Evolutionary conservation across 2,797 vertebrate genomes (phyloP), one percentile per base, ranked within the genome.

Genomic region (Coccyzus lansbergi): DNA sequence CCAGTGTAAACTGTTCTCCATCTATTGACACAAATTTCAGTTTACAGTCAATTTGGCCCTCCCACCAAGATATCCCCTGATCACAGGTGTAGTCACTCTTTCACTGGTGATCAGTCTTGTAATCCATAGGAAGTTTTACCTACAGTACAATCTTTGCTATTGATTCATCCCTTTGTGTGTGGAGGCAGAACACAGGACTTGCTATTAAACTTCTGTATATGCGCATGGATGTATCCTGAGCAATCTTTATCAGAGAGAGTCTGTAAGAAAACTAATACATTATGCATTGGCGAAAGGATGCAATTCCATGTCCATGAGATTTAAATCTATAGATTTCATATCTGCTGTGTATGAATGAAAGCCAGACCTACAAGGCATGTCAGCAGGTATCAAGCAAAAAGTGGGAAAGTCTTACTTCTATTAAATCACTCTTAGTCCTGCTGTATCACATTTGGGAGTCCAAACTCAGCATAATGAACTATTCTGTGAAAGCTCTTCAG

Each of bases 261-360:
- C 60, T 95, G 20, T 59, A 22, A 33, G 74, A 31, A 49, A 85
- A 80, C 51, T 60, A 40, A 64, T 64, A 34, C 49, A 49, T 83
- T 49, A 49, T n/a, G 33, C 34, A 29, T 6, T 48, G 26, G 75
- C 88, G 74, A 84, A 92, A 90, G 42, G 67, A 80, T 64, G 70
- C 24, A 70, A 58, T 42, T 81, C 38, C 74, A 91, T 2, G 9
- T 34, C 62, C 71, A 82, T 38, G 24, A 70, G 67, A 76, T 69
- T 49, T 86, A 64, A 91, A 92, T 79, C 71, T 85, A 84, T 6
- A 83, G 58, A 74, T 72, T 91, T 86, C 85, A 18, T 51, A 67
- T 81, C 72, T 95, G 77, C 79, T 87, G 48, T n/a, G 52, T 20
- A 44, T 55, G 42, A 93, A 71, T 2, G 59, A 86, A 24, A n/a